phyloP scores from a whole-genome alignment of 2,797 vertebrate species.

The Agapornis canus region DNA sequence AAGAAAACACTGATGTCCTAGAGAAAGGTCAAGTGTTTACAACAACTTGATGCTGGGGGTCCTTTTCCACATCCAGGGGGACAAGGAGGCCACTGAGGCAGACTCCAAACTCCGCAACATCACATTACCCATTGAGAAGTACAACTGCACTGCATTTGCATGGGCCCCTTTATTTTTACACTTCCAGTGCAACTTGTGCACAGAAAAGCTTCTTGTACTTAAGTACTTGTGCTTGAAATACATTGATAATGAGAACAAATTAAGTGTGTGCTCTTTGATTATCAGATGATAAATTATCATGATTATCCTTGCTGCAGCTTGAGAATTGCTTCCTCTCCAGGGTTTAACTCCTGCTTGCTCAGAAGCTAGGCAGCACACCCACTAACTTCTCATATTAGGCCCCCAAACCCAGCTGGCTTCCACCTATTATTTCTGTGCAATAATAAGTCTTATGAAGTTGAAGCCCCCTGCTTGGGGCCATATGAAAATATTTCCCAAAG shows the following conservation, averaged over 20 bases:
- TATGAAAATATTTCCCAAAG: not conserved
- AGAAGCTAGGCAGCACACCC: not conserved
- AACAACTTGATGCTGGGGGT: not conserved
- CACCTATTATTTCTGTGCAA: not conserved
- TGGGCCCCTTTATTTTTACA: not conserved
- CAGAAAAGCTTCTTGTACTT: slow-evolving; percentile 4
- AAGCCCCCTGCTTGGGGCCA: not conserved
- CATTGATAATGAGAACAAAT: slow-evolving; percentile 70
- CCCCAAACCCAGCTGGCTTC: not conserved
- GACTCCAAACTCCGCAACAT: not conserved
- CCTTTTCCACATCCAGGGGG: not conserved
- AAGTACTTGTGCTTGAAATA: slow-evolving; percentile 65
- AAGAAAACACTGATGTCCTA: not conserved
- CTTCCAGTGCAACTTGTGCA: not conserved
- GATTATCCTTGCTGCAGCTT: slow-evolving; percentile 61
- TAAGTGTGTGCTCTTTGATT: slow-evolving; percentile 70
- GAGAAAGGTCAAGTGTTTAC: not conserved
- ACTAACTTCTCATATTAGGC: not conserved
- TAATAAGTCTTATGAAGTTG: not conserved
- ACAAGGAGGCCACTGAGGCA: not conserved
- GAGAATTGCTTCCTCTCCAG: slow-evolving; percentile 59
- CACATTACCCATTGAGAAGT: not conserved
- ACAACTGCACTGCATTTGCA: not conserved
- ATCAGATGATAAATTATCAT: slow-evolving; percentile 69
- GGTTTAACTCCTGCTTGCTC: slow-evolving; percentile 59